These are phyloP conservation scores for Aradophagus sp. DNA, from an alignment of 1,140 invertebrate genomes.

Conservation along the genomic window DNA sequence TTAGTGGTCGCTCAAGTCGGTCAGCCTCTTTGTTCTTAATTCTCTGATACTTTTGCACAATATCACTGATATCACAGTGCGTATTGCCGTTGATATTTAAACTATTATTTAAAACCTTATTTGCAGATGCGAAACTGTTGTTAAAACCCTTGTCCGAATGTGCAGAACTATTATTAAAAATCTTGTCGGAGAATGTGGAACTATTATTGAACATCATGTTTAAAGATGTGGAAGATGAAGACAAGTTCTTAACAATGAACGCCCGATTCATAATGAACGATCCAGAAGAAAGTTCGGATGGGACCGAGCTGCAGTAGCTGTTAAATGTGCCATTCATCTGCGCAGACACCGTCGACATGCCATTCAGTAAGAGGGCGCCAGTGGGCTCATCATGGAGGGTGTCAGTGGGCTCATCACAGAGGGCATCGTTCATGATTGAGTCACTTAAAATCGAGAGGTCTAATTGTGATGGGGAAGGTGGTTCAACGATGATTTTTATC, in stretches of 20 bases:
- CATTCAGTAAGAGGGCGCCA: background rate
- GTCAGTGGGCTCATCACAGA: no score
- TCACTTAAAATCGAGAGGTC: slow-evolving; percentile 42
- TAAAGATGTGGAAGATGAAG: background rate
- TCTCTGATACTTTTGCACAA: background rate
- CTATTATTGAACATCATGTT: no score
- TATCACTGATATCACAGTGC: background rate
- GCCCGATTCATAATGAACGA: slow-evolving; percentile 5
- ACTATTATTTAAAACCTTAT: background rate
- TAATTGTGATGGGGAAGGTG: slow-evolving; percentile 54
- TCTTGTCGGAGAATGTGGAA: no score
- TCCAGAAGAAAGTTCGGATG: background rate
- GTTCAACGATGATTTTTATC: slow-evolving; percentile 49
- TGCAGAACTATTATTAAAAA: no score
- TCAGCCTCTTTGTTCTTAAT: background rate
- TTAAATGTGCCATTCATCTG: no score
- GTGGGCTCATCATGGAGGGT: background rate
- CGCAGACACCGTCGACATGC: background rate
- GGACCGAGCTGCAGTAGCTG: background rate
- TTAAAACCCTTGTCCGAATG: no score
- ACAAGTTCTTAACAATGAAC: background rate
- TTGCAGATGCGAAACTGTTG: no score
- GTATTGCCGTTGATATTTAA: background rate
- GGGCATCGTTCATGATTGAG: slow-evolving; percentile 1
- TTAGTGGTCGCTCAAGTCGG: no score